Percentiles rank a stretch among this genome's conserved stretches.
These are phyloP conservation scores for Struthio camelus DNA, from an alignment of 2,113 vertebrate species.

Conservation along the genomic window DNA sequence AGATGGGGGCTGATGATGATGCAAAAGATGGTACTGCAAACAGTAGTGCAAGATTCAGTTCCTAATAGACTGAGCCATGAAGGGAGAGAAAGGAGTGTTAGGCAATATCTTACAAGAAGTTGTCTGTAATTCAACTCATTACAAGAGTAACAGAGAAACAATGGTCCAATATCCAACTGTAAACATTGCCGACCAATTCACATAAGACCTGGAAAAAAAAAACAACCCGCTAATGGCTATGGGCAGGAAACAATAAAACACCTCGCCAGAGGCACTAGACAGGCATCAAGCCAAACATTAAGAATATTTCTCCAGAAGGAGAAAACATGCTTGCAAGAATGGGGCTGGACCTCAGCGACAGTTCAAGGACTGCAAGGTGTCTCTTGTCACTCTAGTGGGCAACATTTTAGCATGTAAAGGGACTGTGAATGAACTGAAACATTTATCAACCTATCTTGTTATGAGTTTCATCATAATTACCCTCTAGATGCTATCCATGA, in stretches of 20 bases:
- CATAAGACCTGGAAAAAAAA: background rate
- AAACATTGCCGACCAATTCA: accelerated
- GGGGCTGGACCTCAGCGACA: background rate
- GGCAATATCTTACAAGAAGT: accelerated
- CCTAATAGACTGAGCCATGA: accelerated
- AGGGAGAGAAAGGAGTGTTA: background rate
- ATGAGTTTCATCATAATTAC: too few species aligned
- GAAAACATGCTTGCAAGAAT: background rate
- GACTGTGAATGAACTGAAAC: background rate
- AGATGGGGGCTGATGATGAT: accelerated
- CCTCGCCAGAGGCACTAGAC: background rate
- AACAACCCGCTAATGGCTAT: too few species aligned
- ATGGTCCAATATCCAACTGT: background rate
- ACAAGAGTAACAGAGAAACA: background rate
- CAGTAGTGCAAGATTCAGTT: background rate
- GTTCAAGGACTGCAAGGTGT: background rate
- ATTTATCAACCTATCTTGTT: background rate
- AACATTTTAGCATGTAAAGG: background rate
- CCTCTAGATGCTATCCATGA: too few species aligned
- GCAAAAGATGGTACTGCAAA: background rate
- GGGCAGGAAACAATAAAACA: background rate
- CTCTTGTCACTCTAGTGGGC: background rate
- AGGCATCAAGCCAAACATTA: accelerated
- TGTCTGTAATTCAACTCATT: too few species aligned
- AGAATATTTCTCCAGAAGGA: background rate